Conservation (phyloP, 2,888 invertebrate genomes). For the Portevinia maculata region DNA sequence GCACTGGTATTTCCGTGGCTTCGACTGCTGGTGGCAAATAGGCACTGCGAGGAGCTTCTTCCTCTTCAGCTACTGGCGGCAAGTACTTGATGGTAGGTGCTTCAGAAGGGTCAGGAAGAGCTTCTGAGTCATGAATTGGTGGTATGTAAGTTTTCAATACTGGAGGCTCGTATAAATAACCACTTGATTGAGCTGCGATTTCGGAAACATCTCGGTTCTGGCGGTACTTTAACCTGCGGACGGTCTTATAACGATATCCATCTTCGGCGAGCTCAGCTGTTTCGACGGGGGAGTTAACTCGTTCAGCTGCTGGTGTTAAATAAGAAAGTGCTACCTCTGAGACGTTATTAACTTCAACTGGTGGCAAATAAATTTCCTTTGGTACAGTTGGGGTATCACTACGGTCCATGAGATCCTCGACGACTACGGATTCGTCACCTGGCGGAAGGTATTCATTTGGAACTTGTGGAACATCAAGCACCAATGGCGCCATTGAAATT, state of each 20-base stretch:
- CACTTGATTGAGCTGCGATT: slow-evolving; percentile 29
- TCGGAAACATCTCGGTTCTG: slow-evolving; percentile 60
- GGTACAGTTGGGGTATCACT: not conserved
- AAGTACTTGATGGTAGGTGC: slow-evolving; percentile 43
- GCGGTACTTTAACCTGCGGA: slow-evolving; percentile 36
- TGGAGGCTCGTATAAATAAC: slow-evolving; percentile 40
- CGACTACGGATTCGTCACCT: slow-evolving; percentile 45
- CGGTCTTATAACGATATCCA: slow-evolving; percentile 50
- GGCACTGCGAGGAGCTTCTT: slow-evolving; percentile 20
- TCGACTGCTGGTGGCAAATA: too few relatives aligned
- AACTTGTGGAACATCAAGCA: slow-evolving; percentile 7
- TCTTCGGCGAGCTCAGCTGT: slow-evolving; percentile 51
- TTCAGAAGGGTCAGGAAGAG: not conserved
- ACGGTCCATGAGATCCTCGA: slow-evolving; percentile 32
- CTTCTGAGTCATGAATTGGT: slow-evolving; percentile 39
- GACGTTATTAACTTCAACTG: slow-evolving; percentile 35
- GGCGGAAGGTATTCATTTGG: slow-evolving; percentile 55
- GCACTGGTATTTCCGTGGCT: too few relatives aligned
- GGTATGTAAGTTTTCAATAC: slow-evolving; percentile 27
- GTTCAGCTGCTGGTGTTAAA: slow-evolving; percentile 50
- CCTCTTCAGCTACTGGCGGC: not conserved
- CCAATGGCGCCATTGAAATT: slow-evolving; percentile 17
- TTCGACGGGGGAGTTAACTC: slow-evolving; percentile 13
- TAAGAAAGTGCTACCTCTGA: slow-evolving; percentile 64
- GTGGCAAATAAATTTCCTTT: slow-evolving; percentile 71